These are phyloP conservation scores for Lucilia cuprina DNA, from an alignment of 1,140 invertebrate species.

Conservation along the genomic window DNA sequence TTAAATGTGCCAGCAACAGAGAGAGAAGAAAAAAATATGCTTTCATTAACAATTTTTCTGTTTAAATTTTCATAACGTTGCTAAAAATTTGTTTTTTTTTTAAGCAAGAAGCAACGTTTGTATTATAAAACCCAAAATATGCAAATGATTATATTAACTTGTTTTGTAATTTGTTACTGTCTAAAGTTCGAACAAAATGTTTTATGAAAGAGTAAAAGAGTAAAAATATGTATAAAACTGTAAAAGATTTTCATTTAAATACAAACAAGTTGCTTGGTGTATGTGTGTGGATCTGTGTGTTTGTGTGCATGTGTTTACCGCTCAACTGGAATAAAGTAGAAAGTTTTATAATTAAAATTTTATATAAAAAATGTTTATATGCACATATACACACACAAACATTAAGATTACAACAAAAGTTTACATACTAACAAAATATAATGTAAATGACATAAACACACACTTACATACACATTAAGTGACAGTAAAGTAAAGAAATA, in stretches of 20 bases:
- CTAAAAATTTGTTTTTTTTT: background rate
- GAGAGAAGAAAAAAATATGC: background rate
- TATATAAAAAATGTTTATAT: background rate
- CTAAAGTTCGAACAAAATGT: background rate
- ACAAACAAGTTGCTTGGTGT: background rate
- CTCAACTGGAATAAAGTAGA: constrained; percentile 11
- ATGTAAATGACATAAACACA: background rate
- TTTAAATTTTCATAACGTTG: background rate
- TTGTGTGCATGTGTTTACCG: background rate
- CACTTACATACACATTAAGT: background rate
- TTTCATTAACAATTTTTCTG: background rate
- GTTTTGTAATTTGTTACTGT: constrained; percentile 5
- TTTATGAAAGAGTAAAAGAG: background rate
- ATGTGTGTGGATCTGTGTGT: background rate
- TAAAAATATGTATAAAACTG: background rate
- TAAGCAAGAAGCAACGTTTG: background rate
- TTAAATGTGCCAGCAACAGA: no score
- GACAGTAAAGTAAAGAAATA: background rate
- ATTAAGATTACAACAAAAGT: no score
- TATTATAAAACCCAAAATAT: background rate
- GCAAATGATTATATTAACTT: background rate
- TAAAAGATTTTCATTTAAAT: background rate
- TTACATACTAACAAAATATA: no score
- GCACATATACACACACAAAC: no score
- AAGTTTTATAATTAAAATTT: constrained; percentile 14